Evolutionary conservation across 2,113 vertebrate genomes (phyloP).

Genomic region (Pachycephala philippinensis): DNA sequence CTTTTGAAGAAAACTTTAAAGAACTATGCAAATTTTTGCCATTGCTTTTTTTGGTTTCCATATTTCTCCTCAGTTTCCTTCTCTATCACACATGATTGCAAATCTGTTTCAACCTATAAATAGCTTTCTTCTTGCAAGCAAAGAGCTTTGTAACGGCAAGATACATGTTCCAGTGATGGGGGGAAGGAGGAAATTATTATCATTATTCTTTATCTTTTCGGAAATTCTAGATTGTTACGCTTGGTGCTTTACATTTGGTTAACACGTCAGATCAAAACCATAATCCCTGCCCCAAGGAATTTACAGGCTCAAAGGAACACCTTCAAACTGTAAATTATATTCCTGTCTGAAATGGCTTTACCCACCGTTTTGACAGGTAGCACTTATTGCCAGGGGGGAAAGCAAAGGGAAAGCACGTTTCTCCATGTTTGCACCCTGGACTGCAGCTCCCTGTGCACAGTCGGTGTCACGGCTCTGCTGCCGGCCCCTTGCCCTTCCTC

Average conservation of each 20-base stretch:
- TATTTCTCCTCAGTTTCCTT: slow-evolving; percentile 55
- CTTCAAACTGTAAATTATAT: neutral
- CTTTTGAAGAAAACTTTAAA: slow-evolving; percentile 61
- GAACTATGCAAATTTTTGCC: slow-evolving; percentile 62
- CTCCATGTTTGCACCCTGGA: neutral
- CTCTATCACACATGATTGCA: slow-evolving; percentile 42
- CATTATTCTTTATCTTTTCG: neutral
- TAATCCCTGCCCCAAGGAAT: slow-evolving; percentile 18
- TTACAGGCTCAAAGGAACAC: neutral
- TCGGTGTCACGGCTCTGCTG: fast-evolving
- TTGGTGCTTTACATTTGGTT: neutral
- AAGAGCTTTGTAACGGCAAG: slow-evolving; percentile 23
- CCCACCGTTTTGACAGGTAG: neutral
- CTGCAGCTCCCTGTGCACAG: neutral
- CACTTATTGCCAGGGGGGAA: neutral
- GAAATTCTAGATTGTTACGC: neutral
- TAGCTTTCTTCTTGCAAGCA: slow-evolving; percentile 23
- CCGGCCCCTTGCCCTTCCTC: fast-evolving
- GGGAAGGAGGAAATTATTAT: neutral
- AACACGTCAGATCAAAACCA: neutral
- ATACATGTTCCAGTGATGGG: neutral
- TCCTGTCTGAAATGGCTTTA: slow-evolving; percentile 5
- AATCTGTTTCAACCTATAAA: slow-evolving; percentile 63
- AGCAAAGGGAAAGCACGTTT: neutral
- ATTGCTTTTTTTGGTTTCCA: slow-evolving; percentile 59